These are phyloP conservation scores for Drosophila imparisetae DNA, from an alignment of 2,888 invertebrate species.

Conservation along the genomic window DNA sequence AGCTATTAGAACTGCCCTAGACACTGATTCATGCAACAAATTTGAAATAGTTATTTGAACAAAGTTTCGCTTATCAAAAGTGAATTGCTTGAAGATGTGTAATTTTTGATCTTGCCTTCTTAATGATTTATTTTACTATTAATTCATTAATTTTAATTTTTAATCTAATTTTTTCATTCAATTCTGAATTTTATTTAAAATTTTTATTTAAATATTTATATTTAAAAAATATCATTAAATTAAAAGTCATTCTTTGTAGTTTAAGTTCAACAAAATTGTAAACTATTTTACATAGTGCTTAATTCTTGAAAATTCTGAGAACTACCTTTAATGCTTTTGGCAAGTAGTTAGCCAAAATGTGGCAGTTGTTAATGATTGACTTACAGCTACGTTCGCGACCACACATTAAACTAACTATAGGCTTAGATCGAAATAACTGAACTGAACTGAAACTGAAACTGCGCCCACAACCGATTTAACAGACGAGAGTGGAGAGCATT, in stretches of 20 bases:
- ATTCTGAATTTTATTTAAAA: not conserved
- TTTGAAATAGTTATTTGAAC: not conserved
- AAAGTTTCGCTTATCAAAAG: not conserved
- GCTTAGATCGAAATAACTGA: slow-evolving; percentile 20
- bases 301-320: not conserved
- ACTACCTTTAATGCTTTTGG: not conserved
- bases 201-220: not conserved
- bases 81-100: not conserved
- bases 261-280: not conserved
- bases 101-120: not conserved
- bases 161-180: not conserved
- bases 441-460: slow-evolving; percentile 6
- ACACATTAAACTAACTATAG: slow-evolving; percentile 47
- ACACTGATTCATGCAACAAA: slow-evolving; percentile 22
- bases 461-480: slow-evolving; percentile 41
- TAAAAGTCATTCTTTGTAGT: not conserved
- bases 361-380: slow-evolving; percentile 36
- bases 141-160: not conserved
- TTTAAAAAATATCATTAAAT: not conserved
- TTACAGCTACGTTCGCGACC: slow-evolving; percentile 25
- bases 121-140: not conserved
- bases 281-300: not conserved
- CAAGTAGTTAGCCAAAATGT: slow-evolving; percentile 2
- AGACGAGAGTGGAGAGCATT: slow-evolving; percentile 26
- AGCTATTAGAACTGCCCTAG: slow-evolving; percentile 1